phyloP scores from a whole-genome alignment of 2,113 vertebrate genomes.

The Emydocephalus ijimae region DNA sequence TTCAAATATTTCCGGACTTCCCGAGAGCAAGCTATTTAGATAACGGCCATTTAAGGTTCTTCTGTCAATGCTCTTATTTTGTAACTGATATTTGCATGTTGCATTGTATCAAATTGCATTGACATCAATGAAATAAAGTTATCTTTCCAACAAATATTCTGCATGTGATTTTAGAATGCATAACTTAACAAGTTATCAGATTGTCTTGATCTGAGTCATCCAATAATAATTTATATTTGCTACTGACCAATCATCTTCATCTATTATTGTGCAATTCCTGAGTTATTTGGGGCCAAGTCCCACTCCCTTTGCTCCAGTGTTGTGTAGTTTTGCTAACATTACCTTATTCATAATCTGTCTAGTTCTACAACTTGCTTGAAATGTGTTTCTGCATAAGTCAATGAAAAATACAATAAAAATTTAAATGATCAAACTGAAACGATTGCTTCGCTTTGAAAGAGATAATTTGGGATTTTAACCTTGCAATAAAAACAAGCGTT shows the following conservation, averaged over 20 bases:
- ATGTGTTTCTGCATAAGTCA: not conserved
- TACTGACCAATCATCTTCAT: not conserved
- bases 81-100: not conserved
- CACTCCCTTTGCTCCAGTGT: not conserved
- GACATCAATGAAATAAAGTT: not conserved
- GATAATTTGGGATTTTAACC: not conserved
- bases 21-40: not conserved
- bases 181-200: not conserved
- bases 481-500: not conserved
- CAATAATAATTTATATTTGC: not conserved
- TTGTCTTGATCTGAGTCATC: too few species aligned
- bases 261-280: not conserved
- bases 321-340: not conserved
- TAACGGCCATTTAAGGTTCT: not conserved
- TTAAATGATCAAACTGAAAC: not conserved
- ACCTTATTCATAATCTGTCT: not conserved
- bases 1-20: not conserved
- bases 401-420: not conserved
- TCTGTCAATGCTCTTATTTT: not conserved
- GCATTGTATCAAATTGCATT: not conserved
- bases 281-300: not conserved
- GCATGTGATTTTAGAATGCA: not conserved
- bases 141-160: not conserved
- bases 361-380: not conserved
- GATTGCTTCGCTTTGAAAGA: not conserved